Base-by-base conservation (phyloP, 1,140 invertebrate species). In the Lepidurus arcticus region DNA sequence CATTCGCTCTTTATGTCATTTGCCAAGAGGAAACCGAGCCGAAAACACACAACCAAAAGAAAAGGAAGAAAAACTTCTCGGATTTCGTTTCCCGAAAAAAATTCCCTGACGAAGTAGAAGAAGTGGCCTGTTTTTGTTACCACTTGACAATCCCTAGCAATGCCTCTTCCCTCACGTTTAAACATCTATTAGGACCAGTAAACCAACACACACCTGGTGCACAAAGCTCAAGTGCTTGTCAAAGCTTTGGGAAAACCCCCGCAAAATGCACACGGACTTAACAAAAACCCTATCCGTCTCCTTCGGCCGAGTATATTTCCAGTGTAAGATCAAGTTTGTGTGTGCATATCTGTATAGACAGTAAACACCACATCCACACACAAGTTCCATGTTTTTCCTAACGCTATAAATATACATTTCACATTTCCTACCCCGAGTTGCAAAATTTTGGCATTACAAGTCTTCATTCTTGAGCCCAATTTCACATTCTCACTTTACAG, bases 201-300 rank as follows among this genome's bases (percentile, higher is more conserved):
- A 65, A 65, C 53, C 53, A 65, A 65, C 53, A 65, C 53, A 65
- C 53, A 65, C 53, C 53, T 65, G 53, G 53, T 65, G 16, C 21
- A 65, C 53, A 65, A 65, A 65, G 53, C 53, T 65, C 53, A 65
- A 65, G 53, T 65, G 53, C 53, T 65, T 65, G 53, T 65, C 53
- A 65, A 65, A 65, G 53, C 53, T 65, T 13, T 65, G 16, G 16
- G 53, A 65, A 47, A 47, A 16, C 5, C 7, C 0, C 16, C 53
- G 6, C 21, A 0, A 3, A 16, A 21, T 7, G 53, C 53, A 65
- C 21, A 65, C 16, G 7, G 13, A 21, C 53, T 21, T 34, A 34
- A 34, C 34, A 2, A 34, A 34, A 34, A 45, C 44, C 6, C 24
- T 45, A 45, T 45, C 24, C 13, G 74, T 75, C n/a, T 24, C 74